phyloP scores from a whole-genome alignment of 2,113 vertebrate genomes.

The Coptodon rendalli region DNA sequence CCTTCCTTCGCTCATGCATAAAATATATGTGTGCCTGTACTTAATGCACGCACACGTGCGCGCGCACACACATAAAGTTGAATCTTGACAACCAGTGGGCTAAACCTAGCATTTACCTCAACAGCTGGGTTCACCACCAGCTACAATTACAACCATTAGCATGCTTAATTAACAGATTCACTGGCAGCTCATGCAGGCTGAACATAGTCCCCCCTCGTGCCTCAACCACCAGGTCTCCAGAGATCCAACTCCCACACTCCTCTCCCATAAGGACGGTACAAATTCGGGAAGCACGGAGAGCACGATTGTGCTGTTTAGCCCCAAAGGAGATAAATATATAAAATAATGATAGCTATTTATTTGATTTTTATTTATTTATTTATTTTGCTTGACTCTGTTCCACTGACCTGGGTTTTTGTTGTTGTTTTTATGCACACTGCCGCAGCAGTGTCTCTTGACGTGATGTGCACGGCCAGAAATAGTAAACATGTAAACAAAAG shows the following conservation, averaged over 20 bases:
- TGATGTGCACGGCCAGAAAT: neutral
- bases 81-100: conserved; percentile 58
- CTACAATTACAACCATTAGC: conserved; percentile 74
- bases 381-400: neutral
- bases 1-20: conserved; percentile 24
- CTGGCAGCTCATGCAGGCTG: conserved; percentile 64
- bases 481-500: conserved; percentile 42
- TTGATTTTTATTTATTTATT: neutral
- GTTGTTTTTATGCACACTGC: neutral
- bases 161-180: conserved; percentile 75
- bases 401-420: neutral
- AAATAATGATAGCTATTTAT: neutral
- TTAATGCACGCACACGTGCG: neutral
- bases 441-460: conserved; percentile 5
- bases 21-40: neutral
- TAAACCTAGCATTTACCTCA: conserved; percentile 74
- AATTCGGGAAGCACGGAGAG: conserved; percentile 4
- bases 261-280: conserved; percentile 41
- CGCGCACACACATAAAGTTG: neutral
- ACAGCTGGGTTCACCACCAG: conserved; percentile 72
- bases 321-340: neutral
- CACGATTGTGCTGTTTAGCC: neutral
- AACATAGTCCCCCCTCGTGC: conserved; percentile 33
- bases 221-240: conserved; percentile 51
- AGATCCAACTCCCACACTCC: conserved; percentile 51